Conservation (phyloP, 2,888 invertebrate species). For the Portevinia maculata region DNA sequence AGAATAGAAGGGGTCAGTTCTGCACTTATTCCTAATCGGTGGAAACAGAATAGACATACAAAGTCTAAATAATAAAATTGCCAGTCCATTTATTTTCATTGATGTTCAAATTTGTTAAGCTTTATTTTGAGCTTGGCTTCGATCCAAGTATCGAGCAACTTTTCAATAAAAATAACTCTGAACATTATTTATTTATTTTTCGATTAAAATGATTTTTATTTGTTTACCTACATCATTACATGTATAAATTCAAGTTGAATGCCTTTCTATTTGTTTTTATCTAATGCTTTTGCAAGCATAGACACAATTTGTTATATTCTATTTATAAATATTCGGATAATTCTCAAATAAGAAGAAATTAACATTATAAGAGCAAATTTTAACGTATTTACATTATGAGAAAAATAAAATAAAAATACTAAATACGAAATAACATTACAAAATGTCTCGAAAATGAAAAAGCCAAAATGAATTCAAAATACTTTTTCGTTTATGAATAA, state of each 20-base stretch:
- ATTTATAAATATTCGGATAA: conserved; percentile 59
- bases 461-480: conserved; percentile 26
- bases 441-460: conserved; percentile 41
- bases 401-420: conserved; percentile 36
- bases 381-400: conserved; percentile 63
- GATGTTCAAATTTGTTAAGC: no score
- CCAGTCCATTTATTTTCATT: no score
- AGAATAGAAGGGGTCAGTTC: no score
- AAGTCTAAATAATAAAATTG: no score
- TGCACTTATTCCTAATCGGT: no score
- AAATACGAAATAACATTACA: conserved; percentile 64
- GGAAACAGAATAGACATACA: no score
- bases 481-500: conserved; percentile 40
- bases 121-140: no score
- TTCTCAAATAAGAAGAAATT: conserved; percentile 35
- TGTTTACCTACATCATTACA: conserved; percentile 53
- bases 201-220: conserved; percentile 63
- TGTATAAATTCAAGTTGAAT: conserved; percentile 57
- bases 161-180: no score
- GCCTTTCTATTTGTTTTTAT: conserved; percentile 9
- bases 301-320: conserved; percentile 51
- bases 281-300: conserved; percentile 33
- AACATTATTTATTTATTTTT: conserved; percentile 13
- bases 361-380: conserved; percentile 46
- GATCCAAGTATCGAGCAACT: no score